Base-by-base conservation (phyloP, 2,113 vertebrate genomes). In the Xyrauchen texanus region DNA sequence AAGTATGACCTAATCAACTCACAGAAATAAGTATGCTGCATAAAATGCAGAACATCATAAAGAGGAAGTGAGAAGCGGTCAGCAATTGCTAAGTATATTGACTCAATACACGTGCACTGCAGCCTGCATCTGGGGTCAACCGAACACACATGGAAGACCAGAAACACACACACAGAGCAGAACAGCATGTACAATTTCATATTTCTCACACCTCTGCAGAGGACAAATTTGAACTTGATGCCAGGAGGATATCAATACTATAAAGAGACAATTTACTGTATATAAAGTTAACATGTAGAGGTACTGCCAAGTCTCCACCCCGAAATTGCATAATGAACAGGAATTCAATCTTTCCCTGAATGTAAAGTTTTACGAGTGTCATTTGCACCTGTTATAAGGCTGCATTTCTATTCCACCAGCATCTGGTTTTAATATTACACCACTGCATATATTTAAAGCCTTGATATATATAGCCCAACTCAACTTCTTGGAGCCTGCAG, bases 371-470 rank as follows among this genome's bases (percentile, higher is more conserved):
- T 76, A 72, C 51, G 49, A 34, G 6, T 51, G 66, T 67, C 62
- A 71, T 71, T 70, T 79, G 80, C 83, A 82, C 83, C 80, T 85
- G 83, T 76, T 82, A 78, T 72, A 70, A 61, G 21, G 45, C 67
- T 0, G 1, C 9, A 10, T 64, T 75, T 67, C 47, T 76, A 34
- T 34, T 21, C 53, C 15, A 58, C 65, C 66, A 63, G 11, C 77
- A 82, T 85, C 71, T 79, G 77, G 70, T 76, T 70, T 76, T 11
- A 77, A 79, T 64, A 76, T 76, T 70, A 60, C 71, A 82, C 76
- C 71, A 55, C 46, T 65, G 62, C n/a, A 9, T 76, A 75, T 66
- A 77, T 72, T 74, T 15, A 71, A 72, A 12, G 71, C 46, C 49
- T 15, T 70, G 13, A 76, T 74, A 63, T 74, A 63, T 63, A 62